Conservation (phyloP, 1,140 invertebrate species). For the Musca vetustissima region DNA sequence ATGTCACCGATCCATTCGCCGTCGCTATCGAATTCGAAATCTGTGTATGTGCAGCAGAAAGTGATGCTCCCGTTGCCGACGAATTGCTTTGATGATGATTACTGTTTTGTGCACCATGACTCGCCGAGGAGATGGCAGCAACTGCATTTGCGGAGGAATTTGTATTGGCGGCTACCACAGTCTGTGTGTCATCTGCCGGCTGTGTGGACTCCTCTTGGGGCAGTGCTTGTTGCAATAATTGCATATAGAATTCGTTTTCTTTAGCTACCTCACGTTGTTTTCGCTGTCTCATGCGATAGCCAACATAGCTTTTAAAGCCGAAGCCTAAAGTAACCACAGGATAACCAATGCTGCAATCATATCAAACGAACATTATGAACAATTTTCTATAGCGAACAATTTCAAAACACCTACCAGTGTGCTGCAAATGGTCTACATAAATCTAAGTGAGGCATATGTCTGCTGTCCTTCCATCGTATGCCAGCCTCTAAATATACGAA, state of each 20-base stretch:
- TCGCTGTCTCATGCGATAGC: constrained; percentile 87
- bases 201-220: constrained; percentile 64
- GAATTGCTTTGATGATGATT: constrained; percentile 2
- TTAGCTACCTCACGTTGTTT: constrained; percentile 91
- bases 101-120: constrained; percentile 22
- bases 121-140: constrained; percentile 10
- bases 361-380: background rate
- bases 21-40: constrained; percentile 33
- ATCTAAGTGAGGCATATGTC: constrained; percentile 88
- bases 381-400: background rate
- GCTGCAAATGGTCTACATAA: constrained; percentile 97
- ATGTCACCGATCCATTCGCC: constrained; percentile 25
- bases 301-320: constrained; percentile 93
- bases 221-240: constrained; percentile 87
- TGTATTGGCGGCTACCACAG: constrained; percentile 14
- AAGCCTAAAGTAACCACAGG: constrained; percentile 96
- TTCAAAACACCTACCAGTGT: constrained; percentile 93
- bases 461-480: constrained; percentile 81
- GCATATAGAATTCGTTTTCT: constrained; percentile 95
- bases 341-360: constrained; percentile 83
- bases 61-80: constrained; percentile 27
- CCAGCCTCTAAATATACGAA: constrained; percentile 95
- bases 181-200: constrained; percentile 30
- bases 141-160: constrained; percentile 13
- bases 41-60: constrained; percentile 20